phyloP scores from a whole-genome alignment of 2,113 vertebrate genomes.

The Eulacestoma nigropectus region DNA sequence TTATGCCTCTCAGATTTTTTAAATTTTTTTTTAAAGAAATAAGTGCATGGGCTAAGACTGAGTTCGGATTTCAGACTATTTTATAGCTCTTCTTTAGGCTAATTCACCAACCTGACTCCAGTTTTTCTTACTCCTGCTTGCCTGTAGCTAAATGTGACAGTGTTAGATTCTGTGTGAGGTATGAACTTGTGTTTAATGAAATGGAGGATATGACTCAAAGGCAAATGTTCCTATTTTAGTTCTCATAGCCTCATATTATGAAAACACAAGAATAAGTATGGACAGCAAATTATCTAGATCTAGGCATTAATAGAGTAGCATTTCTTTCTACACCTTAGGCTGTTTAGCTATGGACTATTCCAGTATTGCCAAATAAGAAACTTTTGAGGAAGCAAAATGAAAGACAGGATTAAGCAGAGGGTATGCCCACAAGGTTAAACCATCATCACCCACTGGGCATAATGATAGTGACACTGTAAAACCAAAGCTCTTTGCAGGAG shows the following conservation, averaged over 20 bases:
- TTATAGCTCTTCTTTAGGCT: conserved; percentile 1
- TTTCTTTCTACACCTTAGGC: neutral
- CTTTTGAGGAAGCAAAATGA: neutral
- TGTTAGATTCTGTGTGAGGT: conserved; percentile 18
- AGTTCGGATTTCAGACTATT: conserved; percentile 6
- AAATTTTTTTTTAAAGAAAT: neutral
- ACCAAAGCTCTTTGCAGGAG: conserved; percentile 14
- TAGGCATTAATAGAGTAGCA: neutral
- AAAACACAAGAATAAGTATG: conserved; percentile 6
- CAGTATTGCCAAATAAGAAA: neutral
- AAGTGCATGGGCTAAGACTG: neutral
- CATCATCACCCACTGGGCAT: neutral
- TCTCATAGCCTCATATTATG: neutral
- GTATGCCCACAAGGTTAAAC: neutral
- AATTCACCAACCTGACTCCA: neutral
- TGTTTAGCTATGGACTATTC: neutral
- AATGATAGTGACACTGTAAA: neutral
- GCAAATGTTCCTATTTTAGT: conserved; percentile 17
- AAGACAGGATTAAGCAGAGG: conserved; percentile 18
- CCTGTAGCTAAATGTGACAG: conserved; percentile 42
- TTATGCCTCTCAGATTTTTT: neutral
- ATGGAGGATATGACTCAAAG: conserved; percentile 42
- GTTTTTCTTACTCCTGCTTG: conserved; percentile 27
- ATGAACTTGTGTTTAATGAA: conserved; percentile 51
- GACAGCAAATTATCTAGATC: conserved; percentile 16